phyloP scores from a whole-genome alignment of 2,888 invertebrate genomes.

The Cheilosia variabilis region DNA sequence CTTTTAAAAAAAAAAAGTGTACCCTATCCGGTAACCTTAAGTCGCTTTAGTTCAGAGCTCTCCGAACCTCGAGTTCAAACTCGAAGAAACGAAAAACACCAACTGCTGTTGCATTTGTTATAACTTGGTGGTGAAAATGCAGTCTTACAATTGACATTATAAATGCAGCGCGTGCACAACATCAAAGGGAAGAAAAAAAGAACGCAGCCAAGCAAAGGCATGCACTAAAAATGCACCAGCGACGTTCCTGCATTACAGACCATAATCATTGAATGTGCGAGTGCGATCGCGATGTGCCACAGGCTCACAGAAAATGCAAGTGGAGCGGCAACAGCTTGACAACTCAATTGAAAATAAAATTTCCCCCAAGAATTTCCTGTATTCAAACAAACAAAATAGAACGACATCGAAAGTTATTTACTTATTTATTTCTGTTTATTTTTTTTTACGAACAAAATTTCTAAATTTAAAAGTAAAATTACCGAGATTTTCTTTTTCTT shows the following conservation, averaged over 20 bases:
- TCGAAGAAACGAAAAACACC: too few species aligned
- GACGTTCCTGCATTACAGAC: not conserved
- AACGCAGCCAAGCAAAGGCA: too few species aligned
- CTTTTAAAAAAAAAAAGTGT: too few species aligned
- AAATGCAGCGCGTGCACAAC: too few species aligned
- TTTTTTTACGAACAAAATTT: slow-evolving; percentile 37
- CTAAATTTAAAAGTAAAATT: slow-evolving; percentile 61
- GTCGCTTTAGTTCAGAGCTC: too few species aligned
- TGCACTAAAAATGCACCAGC: not conserved
- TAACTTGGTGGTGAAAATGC: too few species aligned
- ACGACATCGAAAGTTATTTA: slow-evolving; percentile 44
- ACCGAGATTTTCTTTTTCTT: slow-evolving; percentile 40
- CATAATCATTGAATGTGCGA: not conserved
- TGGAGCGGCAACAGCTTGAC: slow-evolving; percentile 11
- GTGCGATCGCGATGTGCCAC: not conserved
- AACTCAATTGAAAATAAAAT: not conserved
- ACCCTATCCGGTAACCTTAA: too few species aligned
- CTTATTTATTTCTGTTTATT: not conserved
- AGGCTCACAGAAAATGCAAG: slow-evolving; percentile 29
- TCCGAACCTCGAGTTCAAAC: too few species aligned
- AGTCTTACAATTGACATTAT: too few species aligned
- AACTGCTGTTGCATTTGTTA: too few species aligned
- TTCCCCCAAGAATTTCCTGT: slow-evolving; percentile 47
- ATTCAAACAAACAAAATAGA: slow-evolving; percentile 43
- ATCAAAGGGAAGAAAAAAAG: too few species aligned